A percentile compares a stretch with the other conserved stretches of the same genome.
Evolutionary conservation across 2,888 invertebrate species (phyloP).

Genomic region (Cremastinae sp.): DNA sequence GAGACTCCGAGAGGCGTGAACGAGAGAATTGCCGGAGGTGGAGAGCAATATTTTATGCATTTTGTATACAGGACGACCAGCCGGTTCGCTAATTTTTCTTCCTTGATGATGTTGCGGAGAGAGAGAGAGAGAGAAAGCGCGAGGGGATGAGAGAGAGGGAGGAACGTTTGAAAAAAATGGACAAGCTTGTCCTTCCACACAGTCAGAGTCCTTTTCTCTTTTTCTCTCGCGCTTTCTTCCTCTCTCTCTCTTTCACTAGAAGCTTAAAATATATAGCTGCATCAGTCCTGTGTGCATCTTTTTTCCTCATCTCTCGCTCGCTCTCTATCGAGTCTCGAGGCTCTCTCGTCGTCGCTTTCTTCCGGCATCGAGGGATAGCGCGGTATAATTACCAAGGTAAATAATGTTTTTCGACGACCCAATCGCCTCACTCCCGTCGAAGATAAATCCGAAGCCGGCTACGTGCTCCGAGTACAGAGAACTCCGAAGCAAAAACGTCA

Average conservation of each 20-base stretch:
- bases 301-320: slow-evolving; percentile 42
- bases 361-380: slow-evolving; percentile 61
- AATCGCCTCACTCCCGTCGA: slow-evolving; percentile 69
- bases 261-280: slow-evolving; percentile 33
- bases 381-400: slow-evolving; percentile 75
- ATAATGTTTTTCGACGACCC: slow-evolving; percentile 70
- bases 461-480: slow-evolving; percentile 70
- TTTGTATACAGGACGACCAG: slow-evolving; percentile 13
- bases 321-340: slow-evolving; percentile 35
- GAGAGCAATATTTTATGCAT: slow-evolving; percentile 22
- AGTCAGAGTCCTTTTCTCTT: slow-evolving; percentile 11
- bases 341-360: slow-evolving; percentile 48
- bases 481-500: slow-evolving; percentile 40
- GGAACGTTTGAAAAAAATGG: slow-evolving; percentile 3
- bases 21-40: slow-evolving; percentile 22
- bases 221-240: not conserved
- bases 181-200: slow-evolving; percentile 12
- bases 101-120: slow-evolving; percentile 20
- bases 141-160: no score
- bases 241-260: slow-evolving; percentile 18
- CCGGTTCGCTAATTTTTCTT: slow-evolving; percentile 25
- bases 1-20: slow-evolving; percentile 34
- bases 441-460: slow-evolving; percentile 71
- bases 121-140: slow-evolving; percentile 6
- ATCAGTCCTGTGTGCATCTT: slow-evolving; percentile 25